phyloP scores from a whole-genome alignment of 2,797 vertebrate genomes.

The Poeciliopsis infans region DNA sequence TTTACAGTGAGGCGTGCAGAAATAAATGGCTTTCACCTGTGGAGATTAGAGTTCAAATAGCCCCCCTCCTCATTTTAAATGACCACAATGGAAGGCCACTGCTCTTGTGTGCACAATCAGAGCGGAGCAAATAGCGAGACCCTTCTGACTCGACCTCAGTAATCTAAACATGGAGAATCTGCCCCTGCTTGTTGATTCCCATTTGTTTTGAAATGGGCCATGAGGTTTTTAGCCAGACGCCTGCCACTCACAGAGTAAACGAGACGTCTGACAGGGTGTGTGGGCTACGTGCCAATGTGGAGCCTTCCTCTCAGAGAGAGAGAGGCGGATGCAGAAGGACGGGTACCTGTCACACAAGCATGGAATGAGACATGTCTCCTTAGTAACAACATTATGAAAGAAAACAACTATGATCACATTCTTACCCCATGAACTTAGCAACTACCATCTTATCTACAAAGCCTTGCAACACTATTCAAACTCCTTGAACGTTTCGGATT shows the following conservation, averaged over 20 bases:
- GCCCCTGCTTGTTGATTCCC: slow-evolving; percentile 56
- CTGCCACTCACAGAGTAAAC: slow-evolving; percentile 50
- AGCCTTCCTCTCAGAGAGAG: slow-evolving; percentile 8
- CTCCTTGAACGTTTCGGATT: background rate
- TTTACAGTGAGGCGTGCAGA: slow-evolving; percentile 44
- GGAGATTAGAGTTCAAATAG: slow-evolving; percentile 63
- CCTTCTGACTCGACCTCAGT: slow-evolving; percentile 49
- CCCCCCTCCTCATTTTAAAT: slow-evolving; percentile 34
- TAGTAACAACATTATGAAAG: slow-evolving; percentile 75
- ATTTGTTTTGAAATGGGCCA: slow-evolving; percentile 50
- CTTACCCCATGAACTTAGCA: slow-evolving; percentile 55
- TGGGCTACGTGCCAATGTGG: slow-evolving; percentile 32
- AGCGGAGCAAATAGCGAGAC: slow-evolving; percentile 56
- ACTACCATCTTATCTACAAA: slow-evolving; percentile 32
- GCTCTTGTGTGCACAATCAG: slow-evolving; percentile 53
- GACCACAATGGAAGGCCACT: slow-evolving; percentile 47
- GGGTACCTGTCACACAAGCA: slow-evolving; percentile 66
- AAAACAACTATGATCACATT: slow-evolving; percentile 76
- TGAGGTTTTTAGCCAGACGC: slow-evolving; percentile 32
- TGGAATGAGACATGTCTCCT: slow-evolving; percentile 69
- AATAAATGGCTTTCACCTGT: slow-evolving; percentile 65
- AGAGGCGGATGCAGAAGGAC: slow-evolving; percentile 35
- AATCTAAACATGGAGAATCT: slow-evolving; percentile 63
- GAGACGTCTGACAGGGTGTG: slow-evolving; percentile 68
- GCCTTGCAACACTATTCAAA: background rate